Base-by-base conservation (phyloP, 2,797 vertebrate species). In the Anguilla obscura region DNA sequence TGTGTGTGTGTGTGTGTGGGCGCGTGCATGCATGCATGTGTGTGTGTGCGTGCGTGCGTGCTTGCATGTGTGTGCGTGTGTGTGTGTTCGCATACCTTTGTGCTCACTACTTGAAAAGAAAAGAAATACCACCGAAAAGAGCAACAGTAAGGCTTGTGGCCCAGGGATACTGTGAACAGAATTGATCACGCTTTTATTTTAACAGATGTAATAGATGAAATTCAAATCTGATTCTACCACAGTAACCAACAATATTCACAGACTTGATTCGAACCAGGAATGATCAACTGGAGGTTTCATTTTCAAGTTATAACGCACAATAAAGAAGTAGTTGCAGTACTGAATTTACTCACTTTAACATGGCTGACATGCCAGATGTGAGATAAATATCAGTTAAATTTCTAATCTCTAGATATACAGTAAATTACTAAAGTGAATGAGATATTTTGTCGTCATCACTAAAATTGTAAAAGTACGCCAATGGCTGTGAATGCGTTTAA, bases 401-500 rank as follows among this genome's bases (percentile, higher is more conserved):
- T 71, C 1, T 71, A 71, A 30, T 12, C n/a, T 58, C 14, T 16
- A 45, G 18, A 16, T 7, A 36, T 45, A 9, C 2, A 8, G 7
- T 27, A 79, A 79, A 79, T 21, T 1, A 36, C 30, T 69, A 45
- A 79, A 40, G 5, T 79, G 74, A 40, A 79, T 18, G 16, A 79
- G 45, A 79, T 14, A 79, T 45, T 40, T 48, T 9, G 50, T 24
- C 8, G 40, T 48, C 3, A 10, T 12, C 18, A 21, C 18, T 50
- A 82, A 12, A 82, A 82, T 50, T 7, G 16, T 54, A 36, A 85
- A 79, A 66, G 58, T 21, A 36, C 24, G 71, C 14, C 7, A 10
- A 80, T 21, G 48, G 21, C 6, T 56, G 27, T 56, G 58, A 87
- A 79, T 54, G 86, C 48, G 1, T 52, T 87, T 87, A 87, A 80